These are phyloP conservation scores for Halisarca cf. caerulea DNA, from an alignment of 37 sponge, comb jelly and placozoan species.

Conservation along the genomic window DNA sequence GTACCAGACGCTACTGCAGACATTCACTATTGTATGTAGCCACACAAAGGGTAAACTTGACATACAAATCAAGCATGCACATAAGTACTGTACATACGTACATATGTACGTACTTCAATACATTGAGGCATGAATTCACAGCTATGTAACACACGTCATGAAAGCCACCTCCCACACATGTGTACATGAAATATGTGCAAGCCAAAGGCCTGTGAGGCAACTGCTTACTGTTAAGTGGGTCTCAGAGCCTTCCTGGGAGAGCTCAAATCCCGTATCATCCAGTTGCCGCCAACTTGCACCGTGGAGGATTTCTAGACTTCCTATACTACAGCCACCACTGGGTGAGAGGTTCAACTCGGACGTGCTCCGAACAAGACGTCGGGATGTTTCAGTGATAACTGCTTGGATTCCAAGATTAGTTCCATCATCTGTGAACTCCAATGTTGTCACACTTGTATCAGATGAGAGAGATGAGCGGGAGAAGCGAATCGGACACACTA, in stretches of 20 bases:
- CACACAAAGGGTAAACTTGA: no score
- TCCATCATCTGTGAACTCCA: conserved; percentile 21
- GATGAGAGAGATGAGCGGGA: not conserved
- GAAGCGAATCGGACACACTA: conserved; percentile 29
- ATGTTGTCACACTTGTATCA: conserved; percentile 32
- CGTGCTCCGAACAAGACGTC: not conserved
- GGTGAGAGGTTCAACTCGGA: conserved; percentile 14
- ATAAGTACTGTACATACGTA: not conserved
- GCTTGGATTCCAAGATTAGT: not conserved
- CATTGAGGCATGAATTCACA: no score
- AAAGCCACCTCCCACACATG: no score
- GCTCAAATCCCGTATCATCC: conserved; percentile 3
- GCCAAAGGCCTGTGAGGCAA: no score
- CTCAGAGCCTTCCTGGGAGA: not conserved
- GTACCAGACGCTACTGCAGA: no score
- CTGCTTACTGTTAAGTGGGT: conserved; percentile 9
- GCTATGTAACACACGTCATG: no score
- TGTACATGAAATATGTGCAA: no score
- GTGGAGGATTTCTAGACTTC: not conserved
- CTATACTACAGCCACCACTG: not conserved
- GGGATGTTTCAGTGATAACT: conserved; percentile 3
- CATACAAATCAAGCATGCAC: no score
- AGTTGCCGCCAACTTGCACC: not conserved
- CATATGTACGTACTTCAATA: not conserved
- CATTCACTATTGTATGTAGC: no score